Base-by-base conservation (phyloP, 2,888 invertebrate genomes). In the Brachypalpus laphriformis region DNA sequence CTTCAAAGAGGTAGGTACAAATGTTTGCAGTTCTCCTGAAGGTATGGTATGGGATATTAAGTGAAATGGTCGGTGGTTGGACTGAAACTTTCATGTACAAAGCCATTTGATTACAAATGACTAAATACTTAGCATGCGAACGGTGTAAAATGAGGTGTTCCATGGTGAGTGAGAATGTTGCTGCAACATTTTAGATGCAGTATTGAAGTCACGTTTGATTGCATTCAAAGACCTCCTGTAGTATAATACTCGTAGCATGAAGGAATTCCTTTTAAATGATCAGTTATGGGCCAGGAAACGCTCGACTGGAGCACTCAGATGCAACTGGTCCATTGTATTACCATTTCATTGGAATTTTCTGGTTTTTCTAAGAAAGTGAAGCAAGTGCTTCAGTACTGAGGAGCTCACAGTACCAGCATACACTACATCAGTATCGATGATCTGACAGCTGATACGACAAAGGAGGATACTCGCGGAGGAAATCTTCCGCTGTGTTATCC, bases 21-120 rank as follows among this genome's bases (percentile, higher is more conserved):
- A 28, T 54, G 25, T n/a, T 14, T 54, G 11, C 11, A 66, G 11
- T 28, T 40, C 31, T 31, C n/a, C 18, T 74, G 74, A 54, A 54
- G 14, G 9, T 8, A 14, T 14, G 14, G 14, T 8, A 14, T 20
- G 22, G 20, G 28, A 68, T 54, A 70, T 75, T 75, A 68, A 65
- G 75, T 57, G 82, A 71, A 77, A 82, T 51, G 82, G 14, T 40
- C 6, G 14, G 37, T 57, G 49, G 47, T 71, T 65, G 59, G 31
- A 77, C 65, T 65, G 59, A 28, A 77, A 77, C 82, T 77, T 82
- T 82, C 77, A 37, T 71, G 59, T n/a, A 49, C 28, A 14, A 25
- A 18, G 66, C 28, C 22, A 20, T 66, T 77, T 61, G 56, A 47
- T 72, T 72, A 45, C 51, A 82, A 82, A 77, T 54, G 71, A 78